phyloP scores from a whole-genome alignment of 92 coral and sea anemone genomes.

The Heliopora coerulea region DNA sequence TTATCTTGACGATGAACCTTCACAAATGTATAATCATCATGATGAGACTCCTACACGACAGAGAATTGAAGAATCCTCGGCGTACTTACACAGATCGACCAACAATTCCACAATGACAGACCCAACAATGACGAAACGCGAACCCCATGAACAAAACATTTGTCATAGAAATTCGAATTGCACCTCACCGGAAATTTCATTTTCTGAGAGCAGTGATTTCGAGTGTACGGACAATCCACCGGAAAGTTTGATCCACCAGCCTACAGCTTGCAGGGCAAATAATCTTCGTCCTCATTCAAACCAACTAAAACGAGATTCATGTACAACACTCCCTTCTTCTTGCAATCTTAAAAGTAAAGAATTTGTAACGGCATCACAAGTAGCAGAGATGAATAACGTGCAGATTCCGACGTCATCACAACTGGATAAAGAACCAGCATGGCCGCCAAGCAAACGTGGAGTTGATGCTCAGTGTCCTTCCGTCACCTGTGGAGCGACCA shows the following conservation, averaged over 20 bases:
- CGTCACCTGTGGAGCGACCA: no score
- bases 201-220: not conserved
- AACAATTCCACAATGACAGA: no score
- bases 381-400: not conserved
- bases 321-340: not conserved
- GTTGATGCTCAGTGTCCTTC: not conserved
- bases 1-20: constrained; percentile 20
- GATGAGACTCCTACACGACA: not conserved
- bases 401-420: not conserved
- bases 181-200: not conserved
- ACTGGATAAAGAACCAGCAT: not conserved
- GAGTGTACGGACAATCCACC: not conserved
- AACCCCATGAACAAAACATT: not conserved
- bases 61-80: no score
- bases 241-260: not conserved
- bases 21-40: not conserved
- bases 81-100: no score
- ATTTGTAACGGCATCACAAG: constrained; percentile 20
- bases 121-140: not conserved
- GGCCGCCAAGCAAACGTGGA: not conserved
- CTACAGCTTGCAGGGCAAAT: not conserved
- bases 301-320: not conserved
- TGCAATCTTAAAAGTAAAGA: not conserved
- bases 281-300: not conserved
- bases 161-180: not conserved